Evolutionary conservation across 2,113 vertebrate species (phyloP).

Genomic region (Axis porcinus): DNA sequence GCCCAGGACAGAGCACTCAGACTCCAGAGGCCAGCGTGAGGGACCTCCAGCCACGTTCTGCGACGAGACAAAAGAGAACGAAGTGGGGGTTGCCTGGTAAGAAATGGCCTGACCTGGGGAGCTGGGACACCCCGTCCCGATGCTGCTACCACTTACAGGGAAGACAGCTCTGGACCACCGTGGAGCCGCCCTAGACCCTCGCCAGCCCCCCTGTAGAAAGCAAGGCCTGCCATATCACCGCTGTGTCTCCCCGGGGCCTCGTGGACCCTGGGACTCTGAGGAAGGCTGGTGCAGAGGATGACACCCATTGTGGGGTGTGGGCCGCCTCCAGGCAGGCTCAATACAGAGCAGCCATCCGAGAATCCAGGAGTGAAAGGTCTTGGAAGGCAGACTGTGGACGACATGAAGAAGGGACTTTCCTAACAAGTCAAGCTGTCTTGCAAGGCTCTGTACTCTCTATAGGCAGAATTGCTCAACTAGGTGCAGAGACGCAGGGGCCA

Average conservation of each 20-base stretch:
- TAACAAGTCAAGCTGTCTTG: neutral
- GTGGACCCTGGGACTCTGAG: neutral
- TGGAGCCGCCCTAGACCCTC: neutral
- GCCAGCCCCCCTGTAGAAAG: neutral
- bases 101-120: neutral
- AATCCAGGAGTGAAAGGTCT: neutral
- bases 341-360: fast-evolving
- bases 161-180: neutral
- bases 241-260: neutral
- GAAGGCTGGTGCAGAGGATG: neutral
- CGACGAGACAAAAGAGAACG: neutral
- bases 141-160: neutral
- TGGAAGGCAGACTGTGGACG: neutral
- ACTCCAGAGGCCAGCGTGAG: neutral
- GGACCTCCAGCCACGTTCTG: neutral
- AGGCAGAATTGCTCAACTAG: neutral
- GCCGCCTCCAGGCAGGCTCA: neutral
- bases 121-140: neutral
- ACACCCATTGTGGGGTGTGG: too few species aligned
- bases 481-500: neutral
- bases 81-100: neutral
- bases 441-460: neutral
- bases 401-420: neutral
- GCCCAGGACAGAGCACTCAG: neutral
- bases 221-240: neutral